These are phyloP conservation scores for Drosophila nebulosa DNA, from an alignment of 1,140 invertebrate species.

Conservation along the genomic window DNA sequence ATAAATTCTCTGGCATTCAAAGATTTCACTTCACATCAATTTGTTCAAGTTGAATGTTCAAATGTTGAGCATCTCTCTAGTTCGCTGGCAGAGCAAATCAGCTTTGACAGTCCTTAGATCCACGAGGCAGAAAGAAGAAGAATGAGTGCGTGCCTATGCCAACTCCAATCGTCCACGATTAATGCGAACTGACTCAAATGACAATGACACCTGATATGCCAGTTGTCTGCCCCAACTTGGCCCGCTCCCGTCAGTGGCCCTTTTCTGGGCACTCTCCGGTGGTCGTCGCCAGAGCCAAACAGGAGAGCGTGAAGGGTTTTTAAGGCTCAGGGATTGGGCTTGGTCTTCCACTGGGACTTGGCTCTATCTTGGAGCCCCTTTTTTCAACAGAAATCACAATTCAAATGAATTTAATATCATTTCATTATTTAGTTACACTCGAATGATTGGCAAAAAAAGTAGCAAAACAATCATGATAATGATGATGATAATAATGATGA, in stretches of 20 bases:
- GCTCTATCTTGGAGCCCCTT: constrained; percentile 36
- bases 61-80: constrained; percentile 11
- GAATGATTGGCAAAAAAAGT: constrained; percentile 78
- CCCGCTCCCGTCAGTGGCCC: neutral
- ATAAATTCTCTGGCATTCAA: neutral
- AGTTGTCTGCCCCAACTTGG: constrained; percentile 24
- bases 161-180: constrained; percentile 69
- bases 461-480: constrained; percentile 32
- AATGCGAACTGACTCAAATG: constrained; percentile 80
- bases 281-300: constrained; percentile 49
- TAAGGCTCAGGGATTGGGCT: constrained; percentile 25
- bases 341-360: constrained; percentile 7
- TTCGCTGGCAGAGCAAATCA: constrained; percentile 23
- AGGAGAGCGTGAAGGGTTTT: constrained; percentile 37
- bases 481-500: constrained; percentile 27
- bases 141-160: constrained; percentile 47
- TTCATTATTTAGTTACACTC: constrained; percentile 80
- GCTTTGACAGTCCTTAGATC: constrained; percentile 37
- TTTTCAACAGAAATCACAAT: constrained; percentile 81
- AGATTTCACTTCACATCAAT: neutral
- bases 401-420: constrained; percentile 81
- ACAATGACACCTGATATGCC: constrained; percentile 80
- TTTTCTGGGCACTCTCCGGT: constrained; percentile 48
- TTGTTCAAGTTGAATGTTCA: neutral
- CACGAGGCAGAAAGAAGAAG: neutral